phyloP scores from a whole-genome alignment of 2,797 vertebrate genomes.

The Myotis vivesi region DNA sequence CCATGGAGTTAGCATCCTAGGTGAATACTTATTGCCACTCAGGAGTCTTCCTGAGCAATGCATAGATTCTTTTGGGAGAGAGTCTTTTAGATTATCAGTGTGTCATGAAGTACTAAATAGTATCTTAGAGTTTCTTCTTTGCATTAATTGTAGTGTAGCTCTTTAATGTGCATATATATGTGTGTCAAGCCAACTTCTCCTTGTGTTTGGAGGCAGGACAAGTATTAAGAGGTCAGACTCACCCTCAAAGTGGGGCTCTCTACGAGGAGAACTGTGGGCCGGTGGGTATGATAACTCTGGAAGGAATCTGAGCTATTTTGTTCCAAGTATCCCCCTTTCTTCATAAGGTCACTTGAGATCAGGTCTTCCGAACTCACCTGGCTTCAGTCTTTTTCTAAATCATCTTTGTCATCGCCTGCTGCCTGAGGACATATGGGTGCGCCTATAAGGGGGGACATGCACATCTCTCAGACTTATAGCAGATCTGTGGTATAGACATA shows the following conservation, averaged over 20 bases:
- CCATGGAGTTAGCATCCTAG: neutral
- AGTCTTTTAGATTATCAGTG: neutral
- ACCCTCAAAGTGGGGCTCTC: neutral
- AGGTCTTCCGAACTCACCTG: neutral
- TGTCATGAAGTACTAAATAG: neutral
- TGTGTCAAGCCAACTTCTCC: neutral
- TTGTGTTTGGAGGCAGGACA: neutral
- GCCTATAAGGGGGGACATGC: neutral
- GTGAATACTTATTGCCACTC: conserved; percentile 5
- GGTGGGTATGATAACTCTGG: neutral
- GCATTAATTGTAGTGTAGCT: neutral
- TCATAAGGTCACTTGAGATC: neutral
- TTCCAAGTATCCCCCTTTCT: neutral
- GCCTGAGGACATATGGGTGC: neutral
- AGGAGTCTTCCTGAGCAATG: neutral
- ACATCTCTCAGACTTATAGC: neutral
- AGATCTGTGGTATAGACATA: neutral
- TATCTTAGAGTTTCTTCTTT: conserved; percentile 8
- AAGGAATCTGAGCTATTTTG: neutral
- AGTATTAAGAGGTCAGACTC: neutral
- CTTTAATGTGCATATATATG: neutral
- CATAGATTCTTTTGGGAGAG: neutral
- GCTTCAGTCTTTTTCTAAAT: neutral
- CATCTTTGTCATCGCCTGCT: neutral
- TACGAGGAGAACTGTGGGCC: neutral